These are phyloP conservation scores for Dicyrtomina minuta DNA, from an alignment of 2,888 invertebrate species.

Conservation along the genomic window DNA sequence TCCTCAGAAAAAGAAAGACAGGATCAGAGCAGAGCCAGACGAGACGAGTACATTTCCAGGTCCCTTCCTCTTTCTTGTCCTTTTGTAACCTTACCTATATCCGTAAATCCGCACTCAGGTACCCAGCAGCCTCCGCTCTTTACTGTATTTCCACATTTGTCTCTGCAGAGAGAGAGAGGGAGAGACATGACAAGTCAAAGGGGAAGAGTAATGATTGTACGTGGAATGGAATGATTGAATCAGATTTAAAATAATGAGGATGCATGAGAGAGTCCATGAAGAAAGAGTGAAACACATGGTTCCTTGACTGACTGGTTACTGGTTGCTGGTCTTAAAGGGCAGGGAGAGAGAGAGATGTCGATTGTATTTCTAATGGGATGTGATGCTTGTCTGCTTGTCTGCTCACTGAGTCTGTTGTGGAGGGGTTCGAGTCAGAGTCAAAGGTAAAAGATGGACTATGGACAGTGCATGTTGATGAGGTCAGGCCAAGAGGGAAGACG, in stretches of 20 bases:
- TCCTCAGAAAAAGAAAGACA: too few species aligned
- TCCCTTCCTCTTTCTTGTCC: background rate
- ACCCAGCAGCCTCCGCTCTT: background rate
- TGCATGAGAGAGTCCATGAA: background rate
- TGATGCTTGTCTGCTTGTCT: too few species aligned
- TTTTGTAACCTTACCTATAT: background rate
- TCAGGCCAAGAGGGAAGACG: slow-evolving; percentile 35
- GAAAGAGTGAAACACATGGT: too few species aligned
- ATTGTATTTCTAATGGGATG: too few species aligned
- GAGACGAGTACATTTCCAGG: background rate
- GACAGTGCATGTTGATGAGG: slow-evolving; percentile 18
- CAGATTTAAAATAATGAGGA: slow-evolving; percentile 19
- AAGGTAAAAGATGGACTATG: background rate
- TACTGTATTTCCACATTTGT: too few species aligned
- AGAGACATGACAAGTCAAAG: background rate
- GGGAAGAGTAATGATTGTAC: background rate
- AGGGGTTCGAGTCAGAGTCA: slow-evolving; percentile 3
- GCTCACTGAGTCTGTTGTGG: background rate
- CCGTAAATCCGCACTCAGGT: background rate
- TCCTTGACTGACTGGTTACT: too few species aligned
- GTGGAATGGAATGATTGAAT: background rate
- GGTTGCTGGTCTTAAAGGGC: too few species aligned
- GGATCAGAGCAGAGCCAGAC: background rate
- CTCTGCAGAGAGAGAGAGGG: too few species aligned
- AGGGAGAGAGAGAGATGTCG: too few species aligned